Evolutionary conservation across 2,797 vertebrate genomes (phyloP), one percentile per base, ranked within the genome.

Genomic region (Arrhamphus sclerolepis): DNA sequence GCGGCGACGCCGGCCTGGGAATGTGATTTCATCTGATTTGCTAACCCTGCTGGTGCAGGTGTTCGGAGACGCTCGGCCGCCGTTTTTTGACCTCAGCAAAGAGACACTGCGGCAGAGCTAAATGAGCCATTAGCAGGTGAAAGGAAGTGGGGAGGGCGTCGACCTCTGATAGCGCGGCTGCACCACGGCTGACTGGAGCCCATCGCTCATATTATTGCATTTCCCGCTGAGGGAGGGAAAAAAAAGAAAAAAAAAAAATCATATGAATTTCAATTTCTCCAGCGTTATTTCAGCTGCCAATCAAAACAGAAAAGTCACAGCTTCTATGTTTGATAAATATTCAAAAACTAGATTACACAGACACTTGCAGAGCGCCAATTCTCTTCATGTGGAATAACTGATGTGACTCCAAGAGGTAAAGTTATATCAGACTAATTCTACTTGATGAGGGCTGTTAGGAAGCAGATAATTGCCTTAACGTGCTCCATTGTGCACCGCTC

Each of bases 21-120:
- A 55, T 0, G 19, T 38, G 62, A 80, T 78, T 62, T 60, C 49
- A 64, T 73, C 56, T 56, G 41, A 62, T 72, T 75, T 66, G 31
- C 49, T 66, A 56, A 66, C 44, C 59, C 62, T 55, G 31, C 6
- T n/a, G 53, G 49, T 61, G 50, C 28, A 66, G 66, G 70, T 50
- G 57, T 51, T 56, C 43, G 24, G 19, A 47, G 47, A 75, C 47
- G 51, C 9, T 7, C 22, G 8, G 48, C 11, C 2, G 17, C 34
- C 6, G 29, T 19, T 26, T 80, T n/a, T 46, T 50, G 52, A 69
- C 56, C 57, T 70, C 64, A 1, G 6, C 46, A 1, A 16, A 46
- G 5, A 69, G 34, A 39, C 8, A 21, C 28, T 50, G 56, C 40
- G 18, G 48, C 26, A 17, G 46, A 56, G 43, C 39, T 13, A 73